Conservation (phyloP, 2,888 invertebrate species). For the Koerneria pararmatus region DNA sequence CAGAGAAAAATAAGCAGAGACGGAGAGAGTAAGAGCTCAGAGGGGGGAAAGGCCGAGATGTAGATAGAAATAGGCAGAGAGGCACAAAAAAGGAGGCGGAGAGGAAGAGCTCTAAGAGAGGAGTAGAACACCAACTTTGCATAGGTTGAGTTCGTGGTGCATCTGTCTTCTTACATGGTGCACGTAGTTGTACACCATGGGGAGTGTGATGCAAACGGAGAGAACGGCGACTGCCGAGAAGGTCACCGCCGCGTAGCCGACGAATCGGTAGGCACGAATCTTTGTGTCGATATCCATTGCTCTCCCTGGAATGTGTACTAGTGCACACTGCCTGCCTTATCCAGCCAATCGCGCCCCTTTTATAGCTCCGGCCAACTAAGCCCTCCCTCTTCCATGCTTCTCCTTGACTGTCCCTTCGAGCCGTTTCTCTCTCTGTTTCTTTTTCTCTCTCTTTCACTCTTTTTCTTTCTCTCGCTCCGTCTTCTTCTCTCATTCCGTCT, state of each 20-base stretch:
- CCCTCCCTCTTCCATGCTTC: constrained; percentile 2
- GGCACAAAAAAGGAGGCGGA: not conserved
- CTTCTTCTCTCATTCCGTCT: too few relatives aligned
- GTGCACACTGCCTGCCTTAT: constrained; percentile 15
- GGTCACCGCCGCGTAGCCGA: constrained; percentile 48
- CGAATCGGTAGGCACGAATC: constrained; percentile 47
- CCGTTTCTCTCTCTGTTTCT: not conserved
- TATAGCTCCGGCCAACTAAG: constrained; percentile 9
- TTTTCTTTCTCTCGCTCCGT: not conserved
- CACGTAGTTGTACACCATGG: constrained; percentile 51
- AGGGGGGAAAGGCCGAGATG: constrained; percentile 8
- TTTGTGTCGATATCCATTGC: constrained; percentile 49
- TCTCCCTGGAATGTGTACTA: constrained; percentile 3
- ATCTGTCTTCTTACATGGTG: constrained; percentile 46
- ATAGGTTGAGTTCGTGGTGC: constrained; percentile 43
- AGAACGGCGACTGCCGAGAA: constrained; percentile 48
- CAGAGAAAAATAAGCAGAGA: too few relatives aligned
- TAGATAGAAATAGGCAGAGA: not conserved
- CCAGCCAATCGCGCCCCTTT: not conserved
- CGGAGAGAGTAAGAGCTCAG: too few relatives aligned
- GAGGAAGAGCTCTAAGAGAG: not conserved
- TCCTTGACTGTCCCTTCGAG: constrained; percentile 12
- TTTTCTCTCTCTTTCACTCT: not conserved
- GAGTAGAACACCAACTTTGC: constrained; percentile 30
- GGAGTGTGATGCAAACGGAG: constrained; percentile 46